Evolutionary conservation across 2,888 invertebrate genomes (phyloP).

Genomic region (Chrysolina haemoptera): DNA sequence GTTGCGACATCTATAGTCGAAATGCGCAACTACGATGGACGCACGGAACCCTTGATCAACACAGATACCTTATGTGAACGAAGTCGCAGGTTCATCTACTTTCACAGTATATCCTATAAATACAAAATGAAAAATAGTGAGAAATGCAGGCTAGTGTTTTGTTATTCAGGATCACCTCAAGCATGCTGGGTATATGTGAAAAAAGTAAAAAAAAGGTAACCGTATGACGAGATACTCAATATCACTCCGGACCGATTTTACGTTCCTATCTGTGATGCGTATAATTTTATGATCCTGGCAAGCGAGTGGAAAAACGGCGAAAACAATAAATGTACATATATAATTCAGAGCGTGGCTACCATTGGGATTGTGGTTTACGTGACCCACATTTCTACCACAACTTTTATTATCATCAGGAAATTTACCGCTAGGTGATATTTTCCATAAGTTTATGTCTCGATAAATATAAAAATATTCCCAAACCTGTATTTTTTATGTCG

Average conservation of each 20-base stretch:
- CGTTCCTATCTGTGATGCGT: neutral
- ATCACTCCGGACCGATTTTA: neutral
- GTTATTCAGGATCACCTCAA: no score
- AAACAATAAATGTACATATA: neutral
- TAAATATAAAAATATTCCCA: slow-evolving; percentile 26
- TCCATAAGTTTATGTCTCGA: slow-evolving; percentile 23
- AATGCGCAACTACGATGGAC: no score
- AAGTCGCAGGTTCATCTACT: no score
- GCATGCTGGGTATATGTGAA: no score
- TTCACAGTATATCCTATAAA: no score
- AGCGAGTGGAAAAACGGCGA: slow-evolving; percentile 1
- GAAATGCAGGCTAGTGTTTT: no score
- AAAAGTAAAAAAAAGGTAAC: no score
- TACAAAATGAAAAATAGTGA: no score
- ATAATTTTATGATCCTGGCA: slow-evolving; percentile 12
- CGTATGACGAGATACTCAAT: neutral
- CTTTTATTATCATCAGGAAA: slow-evolving; percentile 38
- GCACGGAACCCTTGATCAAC: no score
- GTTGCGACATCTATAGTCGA: no score
- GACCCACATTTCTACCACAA: slow-evolving; percentile 30
- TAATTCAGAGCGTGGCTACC: slow-evolving; percentile 8
- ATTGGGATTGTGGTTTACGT: slow-evolving; percentile 12
- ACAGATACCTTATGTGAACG: no score
- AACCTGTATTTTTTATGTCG: neutral
- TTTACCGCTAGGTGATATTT: slow-evolving; percentile 29